phyloP scores from a whole-genome alignment of 2,113 vertebrate species.

The Perca flavescens region DNA sequence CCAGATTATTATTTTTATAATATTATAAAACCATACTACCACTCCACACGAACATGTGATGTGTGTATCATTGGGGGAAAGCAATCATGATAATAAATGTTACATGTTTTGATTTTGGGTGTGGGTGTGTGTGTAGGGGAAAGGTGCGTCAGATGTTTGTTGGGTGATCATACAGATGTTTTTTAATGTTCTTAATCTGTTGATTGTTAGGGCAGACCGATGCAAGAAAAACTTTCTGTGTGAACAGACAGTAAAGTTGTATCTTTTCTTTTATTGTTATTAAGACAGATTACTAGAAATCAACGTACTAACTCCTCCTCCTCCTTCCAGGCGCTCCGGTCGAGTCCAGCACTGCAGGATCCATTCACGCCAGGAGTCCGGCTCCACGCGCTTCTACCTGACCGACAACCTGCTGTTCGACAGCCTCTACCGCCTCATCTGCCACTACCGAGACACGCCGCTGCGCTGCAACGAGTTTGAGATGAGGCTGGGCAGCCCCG shows the following conservation, averaged over 20 bases:
- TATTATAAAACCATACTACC: too few relatives aligned
- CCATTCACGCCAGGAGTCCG: conserved; percentile 89
- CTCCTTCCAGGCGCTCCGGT: conserved; percentile 84
- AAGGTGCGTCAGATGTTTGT: too few relatives aligned
- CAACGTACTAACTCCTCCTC: neutral
- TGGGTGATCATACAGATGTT: too few relatives aligned
- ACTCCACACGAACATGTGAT: too few relatives aligned
- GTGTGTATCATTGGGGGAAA: too few relatives aligned
- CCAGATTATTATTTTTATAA: neutral
- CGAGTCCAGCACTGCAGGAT: conserved; percentile 91
- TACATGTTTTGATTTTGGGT: too few relatives aligned
- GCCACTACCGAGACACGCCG: conserved; percentile 90
- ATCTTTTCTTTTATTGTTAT: neutral
- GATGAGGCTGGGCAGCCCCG: conserved; percentile 88
- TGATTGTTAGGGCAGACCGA: too few relatives aligned
- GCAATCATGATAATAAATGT: too few relatives aligned
- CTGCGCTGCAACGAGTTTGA: conserved; percentile 92
- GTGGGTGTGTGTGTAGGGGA: too few relatives aligned
- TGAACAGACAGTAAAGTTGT: neutral
- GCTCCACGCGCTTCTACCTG: conserved; percentile 89
- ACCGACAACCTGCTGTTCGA: conserved; percentile 92
- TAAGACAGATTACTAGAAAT: neutral
- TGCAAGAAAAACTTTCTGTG: too few relatives aligned
- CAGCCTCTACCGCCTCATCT: conserved; percentile 90
- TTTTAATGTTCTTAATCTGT: too few relatives aligned